Evolutionary conservation across 2,113 vertebrate species (phyloP).

Genomic region (Poeciliopsis prolifica): DNA sequence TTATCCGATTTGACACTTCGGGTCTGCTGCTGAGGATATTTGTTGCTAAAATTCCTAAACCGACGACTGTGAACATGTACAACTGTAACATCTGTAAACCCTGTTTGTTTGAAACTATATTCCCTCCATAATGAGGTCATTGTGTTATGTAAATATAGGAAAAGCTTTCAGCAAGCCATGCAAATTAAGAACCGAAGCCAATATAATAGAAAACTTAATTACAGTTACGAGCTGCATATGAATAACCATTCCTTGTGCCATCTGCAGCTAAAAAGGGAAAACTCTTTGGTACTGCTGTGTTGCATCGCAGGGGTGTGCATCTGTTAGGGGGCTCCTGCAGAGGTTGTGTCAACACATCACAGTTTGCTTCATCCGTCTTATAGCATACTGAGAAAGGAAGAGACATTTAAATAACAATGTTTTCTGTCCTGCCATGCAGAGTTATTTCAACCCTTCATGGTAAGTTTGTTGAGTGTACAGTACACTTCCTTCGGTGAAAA

Average conservation of each 20-base stretch:
- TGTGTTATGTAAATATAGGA: neutral
- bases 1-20: too few relatives aligned
- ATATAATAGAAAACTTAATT: neutral
- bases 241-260: neutral
- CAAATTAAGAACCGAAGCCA: too few relatives aligned
- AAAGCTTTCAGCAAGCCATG: too few relatives aligned
- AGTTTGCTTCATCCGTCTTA: slow-evolving; percentile 12
- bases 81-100: neutral
- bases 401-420: slow-evolving; percentile 1
- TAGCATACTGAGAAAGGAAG: slow-evolving; percentile 17
- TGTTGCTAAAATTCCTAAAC: too few relatives aligned
- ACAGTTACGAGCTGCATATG: neutral
- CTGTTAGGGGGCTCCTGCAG: slow-evolving; percentile 13
- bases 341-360: slow-evolving; percentile 14
- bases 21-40: too few relatives aligned
- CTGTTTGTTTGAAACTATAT: neutral
- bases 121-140: neutral
- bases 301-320: slow-evolving; percentile 5
- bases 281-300: neutral
- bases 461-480: neutral
- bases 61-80: too few relatives aligned
- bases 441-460: neutral
- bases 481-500: neutral
- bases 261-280: slow-evolving; percentile 5
- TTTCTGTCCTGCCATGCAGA: neutral